A percentile compares a stretch with the other conserved stretches of the same genome.
Evolutionary conservation across 2,797 vertebrate genomes (phyloP).

Genomic region (Luscinia luscinia): DNA sequence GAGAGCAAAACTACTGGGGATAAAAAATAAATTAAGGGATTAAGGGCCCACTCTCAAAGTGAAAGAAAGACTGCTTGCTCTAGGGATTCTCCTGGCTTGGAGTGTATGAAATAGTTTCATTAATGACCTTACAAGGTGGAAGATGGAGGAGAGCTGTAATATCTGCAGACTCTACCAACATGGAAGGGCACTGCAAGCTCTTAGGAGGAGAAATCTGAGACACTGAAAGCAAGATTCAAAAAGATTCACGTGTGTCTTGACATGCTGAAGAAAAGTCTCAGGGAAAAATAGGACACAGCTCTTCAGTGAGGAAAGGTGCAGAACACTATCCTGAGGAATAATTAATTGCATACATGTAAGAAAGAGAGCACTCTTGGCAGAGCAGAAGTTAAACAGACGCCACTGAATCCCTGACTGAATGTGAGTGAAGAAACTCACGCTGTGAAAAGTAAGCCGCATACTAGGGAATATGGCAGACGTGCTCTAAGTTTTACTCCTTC

Average conservation of each 20-base stretch:
- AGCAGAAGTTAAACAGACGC: slow-evolving; percentile 47
- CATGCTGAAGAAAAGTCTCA: background rate
- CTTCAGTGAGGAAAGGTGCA: background rate
- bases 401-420: slow-evolving; percentile 13
- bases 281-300: background rate
- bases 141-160: background rate
- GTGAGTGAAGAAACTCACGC: background rate
- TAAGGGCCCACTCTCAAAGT: background rate
- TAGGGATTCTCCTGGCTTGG: background rate
- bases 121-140: background rate
- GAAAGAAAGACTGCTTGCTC: background rate
- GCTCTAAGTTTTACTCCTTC: slow-evolving; percentile 44
- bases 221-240: background rate
- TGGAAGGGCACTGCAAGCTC: background rate
- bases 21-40: background rate
- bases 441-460: slow-evolving; percentile 57
- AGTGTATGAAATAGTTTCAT: background rate
- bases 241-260: background rate
- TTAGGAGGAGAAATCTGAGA: background rate
- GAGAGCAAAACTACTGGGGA: background rate
- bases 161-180: background rate
- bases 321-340: slow-evolving; percentile 40
- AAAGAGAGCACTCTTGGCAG: slow-evolving; percentile 48
- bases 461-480: background rate
- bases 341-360: slow-evolving; percentile 47